phyloP scores from a whole-genome alignment of 2,797 vertebrate species.

The Urocyon cinereoargenteus region DNA sequence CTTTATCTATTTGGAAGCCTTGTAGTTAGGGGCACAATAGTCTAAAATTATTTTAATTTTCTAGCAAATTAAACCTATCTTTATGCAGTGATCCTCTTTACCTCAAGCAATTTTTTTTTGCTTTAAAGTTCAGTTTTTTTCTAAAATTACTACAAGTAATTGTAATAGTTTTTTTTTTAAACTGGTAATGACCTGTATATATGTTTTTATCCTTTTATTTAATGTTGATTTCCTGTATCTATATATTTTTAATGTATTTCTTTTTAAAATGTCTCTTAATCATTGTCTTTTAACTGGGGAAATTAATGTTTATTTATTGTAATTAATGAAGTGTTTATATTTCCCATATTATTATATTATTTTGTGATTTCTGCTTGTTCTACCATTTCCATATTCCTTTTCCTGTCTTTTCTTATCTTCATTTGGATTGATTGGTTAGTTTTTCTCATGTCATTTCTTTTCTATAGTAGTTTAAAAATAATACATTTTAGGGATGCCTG shows the following conservation, averaged over 20 bases:
- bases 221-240: neutral
- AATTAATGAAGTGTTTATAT: neutral
- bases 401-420: neutral
- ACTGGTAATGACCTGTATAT: neutral
- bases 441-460: conserved; percentile 36
- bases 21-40: neutral
- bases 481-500: neutral
- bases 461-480: neutral
- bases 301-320: neutral
- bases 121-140: neutral
- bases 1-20: neutral
- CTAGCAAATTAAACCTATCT: neutral
- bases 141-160: neutral
- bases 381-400: neutral
- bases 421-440: neutral
- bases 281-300: neutral
- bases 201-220: neutral
- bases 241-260: neutral
- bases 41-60: conserved; percentile 14
- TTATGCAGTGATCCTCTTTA: neutral
- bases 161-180: neutral
- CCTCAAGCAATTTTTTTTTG: neutral
- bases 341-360: neutral
- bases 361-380: neutral
- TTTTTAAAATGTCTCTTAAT: neutral